Evolutionary conservation across 1,140 invertebrate species (phyloP).

Genomic region (Protaetia brevitarsis): DNA sequence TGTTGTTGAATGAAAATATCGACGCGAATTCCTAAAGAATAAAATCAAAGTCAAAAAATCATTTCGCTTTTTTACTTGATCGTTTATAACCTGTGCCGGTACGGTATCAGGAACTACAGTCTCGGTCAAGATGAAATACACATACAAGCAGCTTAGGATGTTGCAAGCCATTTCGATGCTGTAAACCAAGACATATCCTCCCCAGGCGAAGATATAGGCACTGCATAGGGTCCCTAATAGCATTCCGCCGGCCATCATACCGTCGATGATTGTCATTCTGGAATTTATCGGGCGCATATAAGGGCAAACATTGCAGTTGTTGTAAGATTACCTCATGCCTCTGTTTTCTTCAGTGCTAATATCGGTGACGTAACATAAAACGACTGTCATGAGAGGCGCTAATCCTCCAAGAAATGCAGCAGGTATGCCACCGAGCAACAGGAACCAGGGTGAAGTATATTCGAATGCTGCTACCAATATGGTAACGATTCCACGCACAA

Average conservation of each 20-base stretch:
- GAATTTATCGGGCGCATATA: neutral
- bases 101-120: constrained; percentile 34
- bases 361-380: constrained; percentile 27
- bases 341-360: constrained; percentile 31
- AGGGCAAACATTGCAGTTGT: neutral
- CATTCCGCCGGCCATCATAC: constrained; percentile 54
- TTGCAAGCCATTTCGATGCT: constrained; percentile 38
- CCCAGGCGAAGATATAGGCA: constrained; percentile 51
- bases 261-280: constrained; percentile 61
- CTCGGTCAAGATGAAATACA: constrained; percentile 46
- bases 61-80: too few relatives aligned
- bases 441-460: constrained; percentile 38
- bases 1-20: constrained; percentile 52
- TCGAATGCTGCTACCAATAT: constrained; percentile 11
- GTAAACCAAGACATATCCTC: constrained; percentile 52
- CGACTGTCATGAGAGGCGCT: constrained; percentile 30
- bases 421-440: constrained; percentile 32
- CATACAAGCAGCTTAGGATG: constrained; percentile 45
- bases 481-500: neutral
- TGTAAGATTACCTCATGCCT: constrained; percentile 29
- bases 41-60: too few relatives aligned
- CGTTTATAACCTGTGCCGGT: too few relatives aligned
- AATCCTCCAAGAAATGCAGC: constrained; percentile 32
- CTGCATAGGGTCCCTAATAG: constrained; percentile 58
- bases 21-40: neutral